Percentiles rank a stretch among this genome's conserved stretches.
phyloP scores from a whole-genome alignment of 2,888 invertebrate species.

The Onthophagus sagittarius region DNA sequence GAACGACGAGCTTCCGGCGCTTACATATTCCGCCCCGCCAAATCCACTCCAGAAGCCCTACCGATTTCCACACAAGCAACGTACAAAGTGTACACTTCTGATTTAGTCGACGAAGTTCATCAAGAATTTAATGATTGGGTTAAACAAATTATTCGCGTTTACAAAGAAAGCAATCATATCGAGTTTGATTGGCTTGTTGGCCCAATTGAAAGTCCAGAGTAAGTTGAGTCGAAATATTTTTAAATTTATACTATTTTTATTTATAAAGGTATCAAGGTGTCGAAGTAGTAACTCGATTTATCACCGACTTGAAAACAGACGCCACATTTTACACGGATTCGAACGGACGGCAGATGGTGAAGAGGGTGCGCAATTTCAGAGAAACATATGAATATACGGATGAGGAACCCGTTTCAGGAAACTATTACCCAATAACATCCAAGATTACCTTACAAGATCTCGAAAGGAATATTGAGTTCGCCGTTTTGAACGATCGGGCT shows the following conservation, averaged over 20 bases:
- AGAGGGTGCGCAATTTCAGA: conserved; percentile 62
- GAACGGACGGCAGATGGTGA: conserved; percentile 82
- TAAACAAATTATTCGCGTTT: conserved; percentile 67
- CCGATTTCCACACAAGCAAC: conserved; percentile 19
- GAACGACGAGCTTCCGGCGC: conserved; percentile 78
- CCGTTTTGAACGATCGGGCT: conserved; percentile 66
- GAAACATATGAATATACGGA: conserved; percentile 68
- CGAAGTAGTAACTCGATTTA: conserved; percentile 73
- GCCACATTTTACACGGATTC: conserved; percentile 84
- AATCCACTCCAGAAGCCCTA: conserved; percentile 18
- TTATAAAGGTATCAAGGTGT: conserved; percentile 62
- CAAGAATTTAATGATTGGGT: conserved; percentile 67
- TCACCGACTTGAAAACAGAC: conserved; percentile 57
- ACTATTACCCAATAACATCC: conserved; percentile 90
- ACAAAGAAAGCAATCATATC: conserved; percentile 54
- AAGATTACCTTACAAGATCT: conserved; percentile 65
- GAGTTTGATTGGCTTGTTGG: conserved; percentile 77
- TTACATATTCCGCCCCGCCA: conserved; percentile 75
- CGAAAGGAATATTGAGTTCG: conserved; percentile 43
- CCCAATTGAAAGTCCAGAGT: conserved; percentile 44
- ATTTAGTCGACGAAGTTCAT: conserved; percentile 59
- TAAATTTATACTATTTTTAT: not conserved
- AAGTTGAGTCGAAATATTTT: not conserved
- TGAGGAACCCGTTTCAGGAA: conserved; percentile 70
- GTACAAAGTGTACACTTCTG: conserved; percentile 40